phyloP scores from a whole-genome alignment of 2,888 invertebrate genomes.

The Axea sp. region DNA sequence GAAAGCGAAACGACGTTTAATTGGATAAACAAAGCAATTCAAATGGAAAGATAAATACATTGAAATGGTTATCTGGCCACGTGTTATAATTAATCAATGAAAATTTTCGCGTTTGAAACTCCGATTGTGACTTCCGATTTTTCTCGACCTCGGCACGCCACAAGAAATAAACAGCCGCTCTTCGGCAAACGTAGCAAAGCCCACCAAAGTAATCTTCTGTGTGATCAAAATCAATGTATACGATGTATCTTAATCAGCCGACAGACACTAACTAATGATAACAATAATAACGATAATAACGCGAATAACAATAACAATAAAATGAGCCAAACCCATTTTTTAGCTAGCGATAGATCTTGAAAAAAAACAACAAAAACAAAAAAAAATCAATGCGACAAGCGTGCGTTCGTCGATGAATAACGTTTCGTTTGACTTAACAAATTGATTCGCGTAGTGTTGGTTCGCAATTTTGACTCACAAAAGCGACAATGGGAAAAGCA shows the following conservation, averaged over 20 bases:
- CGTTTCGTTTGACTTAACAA: constrained; percentile 1
- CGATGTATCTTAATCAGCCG: constrained; percentile 25
- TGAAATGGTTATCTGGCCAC: too few species aligned
- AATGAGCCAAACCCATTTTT: constrained; percentile 37
- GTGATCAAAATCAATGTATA: constrained; percentile 33
- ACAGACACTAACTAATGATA: constrained; percentile 28
- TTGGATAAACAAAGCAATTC: too few species aligned
- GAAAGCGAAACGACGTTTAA: too few species aligned
- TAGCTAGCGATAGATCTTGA: constrained; percentile 28
- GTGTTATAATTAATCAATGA: too few species aligned
- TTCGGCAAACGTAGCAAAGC: constrained; percentile 4
- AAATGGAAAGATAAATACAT: too few species aligned
- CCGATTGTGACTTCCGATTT: too few species aligned
- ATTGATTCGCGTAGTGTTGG: constrained; percentile 12
- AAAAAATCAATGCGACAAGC: constrained; percentile 22
- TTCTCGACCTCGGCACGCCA: too few species aligned
- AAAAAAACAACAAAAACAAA: too few species aligned
- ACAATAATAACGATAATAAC: constrained; percentile 31
- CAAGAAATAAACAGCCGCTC: not conserved
- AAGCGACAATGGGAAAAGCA: too few species aligned
- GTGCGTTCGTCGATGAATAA: constrained; percentile 1
- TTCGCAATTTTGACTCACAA: too few species aligned
- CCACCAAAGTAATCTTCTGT: constrained; percentile 5
- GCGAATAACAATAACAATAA: constrained; percentile 33
- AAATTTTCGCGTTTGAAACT: too few species aligned